These are phyloP conservation scores for Agapornis roseicollis DNA, from an alignment of 2,113 vertebrate genomes.

Conservation along the genomic window DNA sequence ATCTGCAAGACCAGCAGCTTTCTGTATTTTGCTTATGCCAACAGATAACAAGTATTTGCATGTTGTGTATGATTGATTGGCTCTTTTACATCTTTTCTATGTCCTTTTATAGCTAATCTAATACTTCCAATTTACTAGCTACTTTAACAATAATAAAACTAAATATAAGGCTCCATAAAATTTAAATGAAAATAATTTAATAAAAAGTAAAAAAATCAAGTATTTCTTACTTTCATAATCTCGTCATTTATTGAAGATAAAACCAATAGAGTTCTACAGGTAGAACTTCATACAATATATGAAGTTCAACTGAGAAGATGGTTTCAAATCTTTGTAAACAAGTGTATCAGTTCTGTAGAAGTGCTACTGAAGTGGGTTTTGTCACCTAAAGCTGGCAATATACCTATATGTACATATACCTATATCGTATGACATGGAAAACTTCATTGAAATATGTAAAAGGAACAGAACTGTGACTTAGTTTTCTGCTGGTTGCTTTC, in stretches of 20 bases:
- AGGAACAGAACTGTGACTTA: not conserved
- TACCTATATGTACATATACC: not conserved
- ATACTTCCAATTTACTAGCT: not conserved
- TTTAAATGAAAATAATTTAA: not conserved
- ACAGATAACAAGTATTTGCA: not conserved
- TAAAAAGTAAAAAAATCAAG: not conserved
- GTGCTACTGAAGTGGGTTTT: not conserved
- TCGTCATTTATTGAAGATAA: not conserved
- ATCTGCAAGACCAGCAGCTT: not conserved
- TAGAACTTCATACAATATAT: not conserved
- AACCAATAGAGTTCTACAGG: not conserved
- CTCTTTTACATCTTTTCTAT: not conserved
- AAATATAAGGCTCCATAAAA: not conserved
- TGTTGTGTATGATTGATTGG: not conserved
- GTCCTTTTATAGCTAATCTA: not conserved
- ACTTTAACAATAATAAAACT: not conserved
- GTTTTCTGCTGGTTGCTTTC: not conserved
- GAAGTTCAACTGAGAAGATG: not conserved
- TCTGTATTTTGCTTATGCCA: not conserved
- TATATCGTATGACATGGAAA: not conserved
- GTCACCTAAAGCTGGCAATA: not conserved
- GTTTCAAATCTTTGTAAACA: not conserved
- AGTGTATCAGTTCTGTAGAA: not conserved
- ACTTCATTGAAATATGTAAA: not conserved
- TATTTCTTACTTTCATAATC: not conserved